These are phyloP conservation scores for Craterocephalus amniculus DNA, from an alignment of 2,797 vertebrate species.

Conservation along the genomic window DNA sequence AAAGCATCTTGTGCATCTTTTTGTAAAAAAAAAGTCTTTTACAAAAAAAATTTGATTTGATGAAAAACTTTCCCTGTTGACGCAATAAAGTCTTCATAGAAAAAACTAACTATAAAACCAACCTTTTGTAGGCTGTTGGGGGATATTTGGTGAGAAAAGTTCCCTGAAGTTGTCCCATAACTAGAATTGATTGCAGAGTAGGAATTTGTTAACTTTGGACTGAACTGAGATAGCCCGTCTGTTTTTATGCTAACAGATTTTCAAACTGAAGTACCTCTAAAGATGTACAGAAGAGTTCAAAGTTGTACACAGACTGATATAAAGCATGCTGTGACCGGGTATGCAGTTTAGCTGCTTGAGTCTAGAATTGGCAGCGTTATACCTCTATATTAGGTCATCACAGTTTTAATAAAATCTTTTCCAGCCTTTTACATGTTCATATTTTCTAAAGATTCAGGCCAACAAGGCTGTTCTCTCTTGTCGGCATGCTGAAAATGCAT, in stretches of 20 bases:
- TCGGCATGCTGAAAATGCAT: slow-evolving; percentile 16
- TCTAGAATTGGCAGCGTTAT: slow-evolving; percentile 12
- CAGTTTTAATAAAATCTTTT: neutral
- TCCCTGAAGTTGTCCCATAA: neutral
- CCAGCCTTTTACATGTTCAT: neutral
- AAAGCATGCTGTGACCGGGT: neutral
- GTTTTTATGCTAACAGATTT: neutral
- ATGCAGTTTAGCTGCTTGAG: neutral
- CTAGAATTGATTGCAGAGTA: neutral
- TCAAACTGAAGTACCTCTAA: slow-evolving; percentile 1
- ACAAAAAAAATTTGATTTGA: too few relatives aligned
- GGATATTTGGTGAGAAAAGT: too few relatives aligned
- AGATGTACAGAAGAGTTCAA: neutral
- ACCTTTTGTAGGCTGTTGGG: neutral
- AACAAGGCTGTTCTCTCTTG: slow-evolving; percentile 17
- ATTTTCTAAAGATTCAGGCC: slow-evolving; percentile 15
- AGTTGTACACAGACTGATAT: neutral
- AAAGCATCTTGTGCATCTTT: too few relatives aligned
- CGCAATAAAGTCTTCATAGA: too few relatives aligned
- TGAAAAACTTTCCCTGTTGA: too few relatives aligned
- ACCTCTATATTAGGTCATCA: neutral
- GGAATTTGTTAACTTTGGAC: slow-evolving; percentile 10
- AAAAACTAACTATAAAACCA: too few relatives aligned
- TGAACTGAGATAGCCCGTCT: neutral
- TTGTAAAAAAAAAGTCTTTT: too few relatives aligned